These are phyloP conservation scores for Ctenosaura bakeri DNA, from an alignment of 2,797 vertebrate species.

Conservation along the genomic window DNA sequence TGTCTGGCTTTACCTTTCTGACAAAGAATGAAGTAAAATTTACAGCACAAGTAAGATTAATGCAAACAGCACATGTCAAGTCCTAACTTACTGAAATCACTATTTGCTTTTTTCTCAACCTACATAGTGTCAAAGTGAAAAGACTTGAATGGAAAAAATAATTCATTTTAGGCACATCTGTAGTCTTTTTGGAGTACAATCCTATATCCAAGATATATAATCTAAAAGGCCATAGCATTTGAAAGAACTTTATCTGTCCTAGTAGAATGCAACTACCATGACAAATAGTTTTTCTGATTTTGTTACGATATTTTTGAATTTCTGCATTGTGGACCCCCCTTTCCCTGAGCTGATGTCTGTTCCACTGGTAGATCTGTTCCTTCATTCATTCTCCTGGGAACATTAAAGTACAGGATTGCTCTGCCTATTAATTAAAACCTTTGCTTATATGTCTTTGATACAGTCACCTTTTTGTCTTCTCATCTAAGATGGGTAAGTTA, in stretches of 20 bases:
- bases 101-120: slow-evolving; percentile 64
- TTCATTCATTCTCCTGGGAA: background rate
- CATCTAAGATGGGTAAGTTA: slow-evolving; percentile 51
- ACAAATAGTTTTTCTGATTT: background rate
- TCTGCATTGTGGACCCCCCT: background rate
- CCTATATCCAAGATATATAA: background rate
- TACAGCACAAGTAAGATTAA: background rate
- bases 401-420: background rate
- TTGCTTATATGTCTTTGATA: slow-evolving; percentile 14
- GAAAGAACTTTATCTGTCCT: background rate
- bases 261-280: background rate
- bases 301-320: background rate
- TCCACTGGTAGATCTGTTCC: background rate
- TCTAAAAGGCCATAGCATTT: background rate
- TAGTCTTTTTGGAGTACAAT: slow-evolving; percentile 57
- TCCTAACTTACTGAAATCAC: background rate
- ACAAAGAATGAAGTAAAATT: background rate
- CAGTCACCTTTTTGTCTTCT: slow-evolving; percentile 31
- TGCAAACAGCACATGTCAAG: slow-evolving; percentile 41
- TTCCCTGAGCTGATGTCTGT: background rate
- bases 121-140: slow-evolving; percentile 60
- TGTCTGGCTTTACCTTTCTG: background rate
- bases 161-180: slow-evolving; percentile 42
- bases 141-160: slow-evolving; percentile 61
- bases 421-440: background rate